phyloP scores from a whole-genome alignment of 2,797 vertebrate genomes.

The Semotilus atromaculatus region DNA sequence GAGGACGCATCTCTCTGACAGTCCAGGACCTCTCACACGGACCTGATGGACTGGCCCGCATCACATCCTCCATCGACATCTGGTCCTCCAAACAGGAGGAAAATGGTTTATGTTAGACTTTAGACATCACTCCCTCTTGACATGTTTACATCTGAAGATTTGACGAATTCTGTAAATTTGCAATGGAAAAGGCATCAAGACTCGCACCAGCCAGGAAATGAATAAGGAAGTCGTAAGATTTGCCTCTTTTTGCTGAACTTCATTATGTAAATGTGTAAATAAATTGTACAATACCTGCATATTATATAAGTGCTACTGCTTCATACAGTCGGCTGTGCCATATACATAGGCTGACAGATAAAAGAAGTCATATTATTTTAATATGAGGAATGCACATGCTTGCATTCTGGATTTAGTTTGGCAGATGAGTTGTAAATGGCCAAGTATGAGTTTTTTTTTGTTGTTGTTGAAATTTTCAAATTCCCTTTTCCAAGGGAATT shows the following conservation, averaged over 20 bases:
- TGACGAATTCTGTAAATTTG: conserved; percentile 11
- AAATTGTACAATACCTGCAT: conserved; percentile 72
- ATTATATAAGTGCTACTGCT: conserved; percentile 65
- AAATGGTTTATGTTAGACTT: not conserved
- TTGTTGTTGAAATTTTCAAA: not conserved
- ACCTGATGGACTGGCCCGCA: not conserved
- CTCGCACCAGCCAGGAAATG: not conserved
- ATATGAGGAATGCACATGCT: not conserved
- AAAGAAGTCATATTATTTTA: conserved; percentile 20
- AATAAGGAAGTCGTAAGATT: not conserved
- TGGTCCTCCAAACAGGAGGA: not conserved
- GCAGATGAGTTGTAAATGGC: conserved; percentile 14
- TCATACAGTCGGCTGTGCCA: conserved; percentile 71
- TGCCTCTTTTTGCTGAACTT: not conserved
- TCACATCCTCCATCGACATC: not conserved
- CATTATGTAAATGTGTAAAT: conserved; percentile 82
- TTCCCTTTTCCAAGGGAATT: conserved; percentile 23
- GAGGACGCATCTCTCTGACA: not conserved
- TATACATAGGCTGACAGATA: not conserved
- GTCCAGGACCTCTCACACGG: not conserved
- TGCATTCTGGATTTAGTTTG: conserved; percentile 15
- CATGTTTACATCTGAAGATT: not conserved
- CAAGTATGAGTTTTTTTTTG: conserved; percentile 16
- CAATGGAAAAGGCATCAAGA: not conserved
- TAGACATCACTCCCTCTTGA: conserved; percentile 23